phyloP scores from a whole-genome alignment of 2,888 invertebrate species.

The Lasioglossum villosulum region DNA sequence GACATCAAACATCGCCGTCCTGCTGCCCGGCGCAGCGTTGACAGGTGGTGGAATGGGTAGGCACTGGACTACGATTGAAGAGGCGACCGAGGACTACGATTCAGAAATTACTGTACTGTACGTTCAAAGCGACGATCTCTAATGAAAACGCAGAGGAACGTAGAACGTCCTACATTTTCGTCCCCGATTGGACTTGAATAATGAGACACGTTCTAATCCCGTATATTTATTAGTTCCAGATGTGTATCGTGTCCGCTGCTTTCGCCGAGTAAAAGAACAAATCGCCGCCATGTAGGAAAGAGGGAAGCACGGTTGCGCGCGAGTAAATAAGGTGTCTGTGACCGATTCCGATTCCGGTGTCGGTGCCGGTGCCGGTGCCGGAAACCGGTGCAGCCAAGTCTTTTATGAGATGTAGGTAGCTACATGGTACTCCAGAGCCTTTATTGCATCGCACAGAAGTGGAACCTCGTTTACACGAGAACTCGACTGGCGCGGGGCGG shows the following conservation, averaged over 20 bases:
- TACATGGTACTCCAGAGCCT: neutral
- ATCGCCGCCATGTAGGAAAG: neutral
- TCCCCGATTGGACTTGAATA: neutral
- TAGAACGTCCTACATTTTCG: no score
- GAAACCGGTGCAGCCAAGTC: neutral
- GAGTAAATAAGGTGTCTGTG: constrained; percentile 1
- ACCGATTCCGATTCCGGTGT: constrained; percentile 6
- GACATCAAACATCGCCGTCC: no score
- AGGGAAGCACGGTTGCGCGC: constrained; percentile 1
- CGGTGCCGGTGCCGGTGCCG: neutral
- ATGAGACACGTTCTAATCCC: neutral
- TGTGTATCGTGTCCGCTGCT: neutral
- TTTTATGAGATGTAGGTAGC: constrained; percentile 2
- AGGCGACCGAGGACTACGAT: no score
- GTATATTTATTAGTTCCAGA: neutral
- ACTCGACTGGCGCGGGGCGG: neutral
- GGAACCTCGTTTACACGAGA: neutral
- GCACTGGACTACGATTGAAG: no score
- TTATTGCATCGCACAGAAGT: constrained; percentile 2
- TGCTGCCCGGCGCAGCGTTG: no score
- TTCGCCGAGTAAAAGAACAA: neutral
- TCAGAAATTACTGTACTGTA: no score
- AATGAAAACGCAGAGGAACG: no score
- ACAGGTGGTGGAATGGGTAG: no score
- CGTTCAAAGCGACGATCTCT: no score